Evolutionary conservation across 2,113 vertebrate species (phyloP).

Genomic region (Etia nguti): DNA sequence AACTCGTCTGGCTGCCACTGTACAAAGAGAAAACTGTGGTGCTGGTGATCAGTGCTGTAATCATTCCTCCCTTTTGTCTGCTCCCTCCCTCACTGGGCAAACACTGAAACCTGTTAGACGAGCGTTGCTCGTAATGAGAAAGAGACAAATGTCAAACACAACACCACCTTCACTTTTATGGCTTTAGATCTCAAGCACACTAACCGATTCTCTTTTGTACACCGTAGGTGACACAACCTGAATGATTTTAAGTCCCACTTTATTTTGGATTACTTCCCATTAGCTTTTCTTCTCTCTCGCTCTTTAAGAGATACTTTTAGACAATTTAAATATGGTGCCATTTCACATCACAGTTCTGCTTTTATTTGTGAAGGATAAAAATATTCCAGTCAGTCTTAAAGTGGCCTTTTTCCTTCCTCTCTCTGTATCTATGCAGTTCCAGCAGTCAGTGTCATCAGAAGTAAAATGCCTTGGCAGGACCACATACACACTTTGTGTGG

Average conservation of each 20-base stretch:
- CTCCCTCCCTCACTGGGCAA: not conserved
- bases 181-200: not conserved
- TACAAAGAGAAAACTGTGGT: conserved; percentile 10
- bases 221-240: not conserved
- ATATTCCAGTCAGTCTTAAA: not conserved
- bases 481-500: conserved; percentile 85
- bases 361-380: not conserved
- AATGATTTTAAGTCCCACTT: not conserved
- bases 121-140: not conserved
- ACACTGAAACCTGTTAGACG: conserved; percentile 44
- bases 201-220: not conserved
- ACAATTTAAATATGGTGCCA: not conserved
- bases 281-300: not conserved
- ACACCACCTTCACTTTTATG: not conserved
- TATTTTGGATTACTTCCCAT: not conserved
- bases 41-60: conserved; percentile 24
- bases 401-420: not conserved
- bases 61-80: conserved; percentile 23
- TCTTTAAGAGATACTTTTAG: not conserved
- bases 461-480: conserved; percentile 83
- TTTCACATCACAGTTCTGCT: not conserved
- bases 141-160: not conserved
- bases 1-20: not conserved
- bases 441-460: conserved; percentile 85
- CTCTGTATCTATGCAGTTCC: conserved; percentile 73